phyloP scores from a whole-genome alignment of 2,888 invertebrate genomes.

The Acanthosoma haemorrhoidale region DNA sequence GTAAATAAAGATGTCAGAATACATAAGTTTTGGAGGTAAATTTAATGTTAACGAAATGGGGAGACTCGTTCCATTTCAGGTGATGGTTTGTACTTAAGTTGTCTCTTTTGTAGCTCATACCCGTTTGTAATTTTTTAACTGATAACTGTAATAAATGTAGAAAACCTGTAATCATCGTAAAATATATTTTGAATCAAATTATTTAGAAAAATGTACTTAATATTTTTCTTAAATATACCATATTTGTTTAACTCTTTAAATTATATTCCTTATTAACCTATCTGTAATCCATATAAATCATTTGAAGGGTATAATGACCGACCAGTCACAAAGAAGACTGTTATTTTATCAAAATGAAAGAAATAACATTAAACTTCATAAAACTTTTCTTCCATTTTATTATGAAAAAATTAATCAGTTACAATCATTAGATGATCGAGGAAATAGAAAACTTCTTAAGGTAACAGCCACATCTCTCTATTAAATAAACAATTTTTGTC shows the following conservation, averaged over 20 bases:
- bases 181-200: conserved; percentile 21
- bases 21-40: neutral
- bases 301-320: too few relatives aligned
- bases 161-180: neutral
- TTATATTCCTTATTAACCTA: neutral
- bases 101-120: conserved; percentile 6
- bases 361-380: too few relatives aligned
- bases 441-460: too few relatives aligned
- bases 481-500: too few relatives aligned
- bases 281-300: too few relatives aligned
- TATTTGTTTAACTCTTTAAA: conserved; percentile 23
- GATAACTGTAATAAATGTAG: neutral
- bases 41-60: conserved; percentile 6
- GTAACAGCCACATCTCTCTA: too few relatives aligned
- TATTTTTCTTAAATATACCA: conserved; percentile 24
- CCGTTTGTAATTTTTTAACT: conserved; percentile 9
- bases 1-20: neutral
- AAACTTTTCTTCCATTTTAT: too few relatives aligned
- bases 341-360: too few relatives aligned
- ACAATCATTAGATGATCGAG: too few relatives aligned
- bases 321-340: too few relatives aligned
- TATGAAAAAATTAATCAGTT: too few relatives aligned
- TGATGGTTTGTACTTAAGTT: conserved; percentile 19
- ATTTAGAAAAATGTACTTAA: conserved; percentile 18
- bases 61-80: conserved; percentile 3